These are phyloP conservation scores for Sprattus sprattus DNA, from an alignment of 2,113 vertebrate species.

Conservation along the genomic window DNA sequence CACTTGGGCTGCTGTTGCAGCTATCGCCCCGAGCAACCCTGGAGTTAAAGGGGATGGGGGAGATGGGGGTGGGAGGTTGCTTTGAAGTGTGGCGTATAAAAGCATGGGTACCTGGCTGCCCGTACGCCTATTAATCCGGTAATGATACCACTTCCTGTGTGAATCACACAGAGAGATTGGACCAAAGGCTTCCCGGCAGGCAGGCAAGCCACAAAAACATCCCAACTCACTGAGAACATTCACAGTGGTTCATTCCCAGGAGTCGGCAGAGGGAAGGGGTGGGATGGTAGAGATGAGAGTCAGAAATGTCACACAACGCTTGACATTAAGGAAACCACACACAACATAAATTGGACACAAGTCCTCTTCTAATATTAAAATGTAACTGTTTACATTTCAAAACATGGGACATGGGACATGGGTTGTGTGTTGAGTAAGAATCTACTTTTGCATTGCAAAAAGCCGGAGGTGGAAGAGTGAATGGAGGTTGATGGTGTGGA, in stretches of 20 bases:
- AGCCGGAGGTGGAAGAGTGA: background rate
- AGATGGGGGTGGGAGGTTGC: background rate
- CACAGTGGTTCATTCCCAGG: constrained; percentile 49
- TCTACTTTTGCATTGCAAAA: background rate
- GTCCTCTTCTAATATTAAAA: no score
- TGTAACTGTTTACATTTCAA: no score
- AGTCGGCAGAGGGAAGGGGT: background rate
- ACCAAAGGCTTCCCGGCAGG: constrained; percentile 64
- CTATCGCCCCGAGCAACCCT: background rate
- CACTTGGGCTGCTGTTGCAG: background rate
- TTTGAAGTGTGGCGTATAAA: background rate
- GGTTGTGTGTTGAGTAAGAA: background rate
- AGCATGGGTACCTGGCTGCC: constrained; percentile 56
- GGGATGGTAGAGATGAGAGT: background rate
- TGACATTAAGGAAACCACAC: background rate
- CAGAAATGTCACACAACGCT: background rate
- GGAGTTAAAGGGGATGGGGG: background rate
- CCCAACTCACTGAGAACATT: constrained; percentile 70
- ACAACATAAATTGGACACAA: background rate
- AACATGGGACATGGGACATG: no score
- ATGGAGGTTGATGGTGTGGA: background rate
- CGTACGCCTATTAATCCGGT: constrained; percentile 63
- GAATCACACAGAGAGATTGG: constrained; percentile 35
- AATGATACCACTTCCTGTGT: constrained; percentile 65
- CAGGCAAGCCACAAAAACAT: constrained; percentile 58